Base-by-base conservation (phyloP, 2,888 invertebrate species). In the Euspilapteryx auroguttella region DNA sequence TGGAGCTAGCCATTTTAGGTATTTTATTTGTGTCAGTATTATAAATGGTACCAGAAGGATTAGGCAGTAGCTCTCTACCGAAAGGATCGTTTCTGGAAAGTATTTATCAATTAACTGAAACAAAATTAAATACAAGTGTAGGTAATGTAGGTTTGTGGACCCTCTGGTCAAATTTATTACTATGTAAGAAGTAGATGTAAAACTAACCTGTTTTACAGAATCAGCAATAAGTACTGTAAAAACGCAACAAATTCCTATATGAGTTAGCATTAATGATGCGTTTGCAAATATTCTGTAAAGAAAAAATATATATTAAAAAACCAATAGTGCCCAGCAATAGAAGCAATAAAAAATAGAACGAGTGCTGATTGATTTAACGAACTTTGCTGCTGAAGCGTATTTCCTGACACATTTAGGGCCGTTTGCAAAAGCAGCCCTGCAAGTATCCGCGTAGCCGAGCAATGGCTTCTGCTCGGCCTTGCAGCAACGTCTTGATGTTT, bases 1-100 rank as follows among this genome's bases (percentile, higher is more conserved):
- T n/a, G 94, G 86, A 0, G 95, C 91, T 31, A 97, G 62, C 49
- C 84, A 85, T 51, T 86, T 89, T 1, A 96, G 75, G 44, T 89
- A 82, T 35, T 87, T 78, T 31, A 92, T 82, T 44, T 77, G 76
- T 17, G 63, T 65, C 28, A 76, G 36, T 8, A 71, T 23, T 27
- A 63, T 55, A 5, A 76, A 35, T 2, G 76, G 75, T 7, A 65
- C 25, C 12, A 73, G 35, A 22, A 61, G 39, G 8, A 75, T 68
- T 1, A 69, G 46, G 24, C 71, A 65, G 35, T 76, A 77, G 34
- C 69, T 68, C 38, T 73, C 73, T 8, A 71, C 62, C 8, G 62
- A 42, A 9, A 68, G 28, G 14, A 49, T 43, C 0, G 47, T 38
- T 2, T 56, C 42, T 0, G 71, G 66, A 1, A 44, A 47, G 30